phyloP scores from a whole-genome alignment of 2,113 vertebrate species.

The Melanostigma gelatinosum region DNA sequence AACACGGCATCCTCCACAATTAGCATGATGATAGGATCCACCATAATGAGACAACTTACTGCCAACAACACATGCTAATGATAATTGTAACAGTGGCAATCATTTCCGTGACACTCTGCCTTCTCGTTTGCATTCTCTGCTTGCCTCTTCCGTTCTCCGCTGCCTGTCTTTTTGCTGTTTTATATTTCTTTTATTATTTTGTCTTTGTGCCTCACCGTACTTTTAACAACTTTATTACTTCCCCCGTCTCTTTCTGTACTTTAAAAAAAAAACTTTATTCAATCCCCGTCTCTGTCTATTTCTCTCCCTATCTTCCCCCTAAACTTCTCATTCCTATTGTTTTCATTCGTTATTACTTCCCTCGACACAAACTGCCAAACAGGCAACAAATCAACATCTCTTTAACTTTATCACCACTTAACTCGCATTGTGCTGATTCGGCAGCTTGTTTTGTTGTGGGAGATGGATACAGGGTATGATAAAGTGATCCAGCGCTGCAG shows the following conservation, averaged over 20 bases:
- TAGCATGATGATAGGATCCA: conserved; percentile 72
- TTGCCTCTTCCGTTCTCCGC: conserved; percentile 50
- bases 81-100: conserved; percentile 78
- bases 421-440: conserved; percentile 78
- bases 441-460: conserved; percentile 76
- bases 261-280: conserved; percentile 15
- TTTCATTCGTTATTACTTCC: conserved; percentile 76
- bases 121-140: conserved; percentile 74
- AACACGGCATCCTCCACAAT: conserved; percentile 77
- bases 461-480: conserved; percentile 74
- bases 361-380: conserved; percentile 67
- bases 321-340: conserved; percentile 58
- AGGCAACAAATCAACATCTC: conserved; percentile 80
- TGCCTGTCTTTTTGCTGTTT: conserved; percentile 39
- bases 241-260: not conserved
- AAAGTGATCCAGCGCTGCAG: conserved; percentile 66
- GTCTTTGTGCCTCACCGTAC: conserved; percentile 31
- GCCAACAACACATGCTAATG: conserved; percentile 78
- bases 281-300: conserved; percentile 17
- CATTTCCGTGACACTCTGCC: conserved; percentile 67
- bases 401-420: conserved; percentile 81
- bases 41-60: conserved; percentile 73
- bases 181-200: conserved; percentile 32
- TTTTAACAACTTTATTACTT: not conserved
- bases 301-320: conserved; percentile 15